Base-by-base conservation (phyloP, 2,888 invertebrate genomes). In the Andrena hattorfiana region DNA sequence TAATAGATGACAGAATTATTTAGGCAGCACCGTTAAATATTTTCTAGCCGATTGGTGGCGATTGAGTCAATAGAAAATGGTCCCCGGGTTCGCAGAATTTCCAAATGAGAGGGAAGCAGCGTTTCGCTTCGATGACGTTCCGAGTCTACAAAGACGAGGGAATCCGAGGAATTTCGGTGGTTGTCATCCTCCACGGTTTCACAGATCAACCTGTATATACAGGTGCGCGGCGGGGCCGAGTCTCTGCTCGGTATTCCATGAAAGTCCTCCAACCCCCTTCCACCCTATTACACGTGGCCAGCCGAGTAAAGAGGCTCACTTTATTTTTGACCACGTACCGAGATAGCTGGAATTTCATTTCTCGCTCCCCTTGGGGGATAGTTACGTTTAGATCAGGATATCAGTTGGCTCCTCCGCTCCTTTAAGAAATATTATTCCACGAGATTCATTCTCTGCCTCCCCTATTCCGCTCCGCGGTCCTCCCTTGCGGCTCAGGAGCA, bases 341-440 rank as follows among this genome's bases (percentile, higher is more conserved):
- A 88, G 88, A 88, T 89, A 86, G 89, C 88, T 79, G 85, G 85
- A 89, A 89, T 88, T 89, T 88, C 89, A 86, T 89, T 88, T 87
- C 86, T 83, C 84, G 75, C 81, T 71, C 80, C 81, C 89, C 77
- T 83, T 75, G 71, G 84, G 85, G 78, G 84, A 82, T 89, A 88
- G 89, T 88, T 89, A 87, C 79, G 85, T 82, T 87, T 82, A 88
- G 89, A 88, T 89, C 89, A 75, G 78, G 79, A 81, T 79, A 86
- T 86, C 87, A 83, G 77, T 76, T 56, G 23, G 20, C 74, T 70
- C 70, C 67, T 49, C 60, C 54, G 30, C 73, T 54, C 32, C 49
- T 56, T 69, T 62, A 76, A 85, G 87, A 89, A 85, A 88, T 82
- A 86, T 87, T 86, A 86, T 84, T 85, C 82, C 85, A 70, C 72